Conservation (phyloP, 2,113 vertebrate genomes). For the Mungos mungo region DNA sequence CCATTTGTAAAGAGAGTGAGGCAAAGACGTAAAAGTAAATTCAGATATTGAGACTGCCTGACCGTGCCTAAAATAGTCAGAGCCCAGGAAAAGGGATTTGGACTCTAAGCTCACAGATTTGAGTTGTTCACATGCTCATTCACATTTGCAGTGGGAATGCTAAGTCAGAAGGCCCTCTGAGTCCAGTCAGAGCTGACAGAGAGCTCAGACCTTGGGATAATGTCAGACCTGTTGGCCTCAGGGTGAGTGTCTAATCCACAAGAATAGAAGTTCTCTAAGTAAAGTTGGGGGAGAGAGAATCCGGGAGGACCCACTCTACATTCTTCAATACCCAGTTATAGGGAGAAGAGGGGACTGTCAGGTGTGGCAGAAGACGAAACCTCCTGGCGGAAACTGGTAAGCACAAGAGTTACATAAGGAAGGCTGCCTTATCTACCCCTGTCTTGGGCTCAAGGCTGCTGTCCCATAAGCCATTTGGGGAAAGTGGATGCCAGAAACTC, state of each 20-base stretch:
- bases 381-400: rapidly evolving
- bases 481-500: slow-evolving; percentile 39
- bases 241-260: not conserved
- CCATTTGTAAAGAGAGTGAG: not conserved
- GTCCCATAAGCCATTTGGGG: slow-evolving; percentile 42
- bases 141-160: not conserved
- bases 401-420: not conserved
- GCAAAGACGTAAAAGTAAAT: not conserved
- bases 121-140: not conserved
- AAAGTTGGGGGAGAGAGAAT: not conserved
- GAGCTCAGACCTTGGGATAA: not conserved
- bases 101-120: not conserved
- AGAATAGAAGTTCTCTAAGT: not conserved
- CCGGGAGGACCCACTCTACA: not conserved
- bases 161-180: not conserved
- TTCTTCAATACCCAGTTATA: not conserved
- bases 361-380: not conserved
- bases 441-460: slow-evolving; percentile 43
- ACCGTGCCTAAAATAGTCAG: not conserved
- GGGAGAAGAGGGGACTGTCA: not conserved
- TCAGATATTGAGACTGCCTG: not conserved
- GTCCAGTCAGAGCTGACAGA: not conserved
- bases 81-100: not conserved
- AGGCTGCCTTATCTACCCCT: not conserved
- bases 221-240: not conserved